A percentile compares a stretch with the other conserved stretches of the same genome.
Evolutionary conservation across 30 jellyfish, hydroid and myxozoan genomes (phyloP).

Genomic region (Kudoa iwatai): DNA sequence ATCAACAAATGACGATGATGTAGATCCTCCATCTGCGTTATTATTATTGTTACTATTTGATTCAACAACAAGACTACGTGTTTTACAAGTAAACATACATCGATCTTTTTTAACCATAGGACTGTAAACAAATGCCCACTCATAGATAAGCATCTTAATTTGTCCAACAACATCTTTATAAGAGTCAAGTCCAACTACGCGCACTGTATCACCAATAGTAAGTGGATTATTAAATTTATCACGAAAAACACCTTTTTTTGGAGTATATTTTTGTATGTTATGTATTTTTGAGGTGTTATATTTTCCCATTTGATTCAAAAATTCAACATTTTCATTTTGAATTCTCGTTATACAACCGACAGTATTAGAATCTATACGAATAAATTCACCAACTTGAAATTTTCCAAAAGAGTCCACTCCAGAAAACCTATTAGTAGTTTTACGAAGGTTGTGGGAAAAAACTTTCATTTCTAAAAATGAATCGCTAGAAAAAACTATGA

Average conservation of each 20-base stretch:
- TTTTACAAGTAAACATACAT: conserved; percentile 39
- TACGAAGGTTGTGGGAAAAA: not conserved
- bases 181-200: not conserved
- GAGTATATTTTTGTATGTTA: not conserved
- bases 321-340: conserved; percentile 27
- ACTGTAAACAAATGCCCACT: conserved; percentile 42
- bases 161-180: conserved; percentile 61
- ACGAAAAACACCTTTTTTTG: not conserved
- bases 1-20: not conserved
- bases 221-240: not conserved
- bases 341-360: conserved; percentile 83
- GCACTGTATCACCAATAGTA: not conserved
- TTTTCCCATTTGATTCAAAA: conserved; percentile 68
- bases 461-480: conserved; percentile 28
- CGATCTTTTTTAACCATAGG: conserved; percentile 50
- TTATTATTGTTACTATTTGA: too few relatives aligned
- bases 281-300: too few relatives aligned
- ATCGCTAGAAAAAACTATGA: conserved; percentile 26
- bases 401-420: not conserved
- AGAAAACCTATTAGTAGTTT: not conserved
- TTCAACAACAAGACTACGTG: conserved; percentile 31
- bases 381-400: not conserved
- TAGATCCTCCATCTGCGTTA: conserved; percentile 9
- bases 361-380: conserved; percentile 17
- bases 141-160: conserved; percentile 53